Evolutionary conservation across 2,797 vertebrate species (phyloP).

Genomic region (Rhinella marina): DNA sequence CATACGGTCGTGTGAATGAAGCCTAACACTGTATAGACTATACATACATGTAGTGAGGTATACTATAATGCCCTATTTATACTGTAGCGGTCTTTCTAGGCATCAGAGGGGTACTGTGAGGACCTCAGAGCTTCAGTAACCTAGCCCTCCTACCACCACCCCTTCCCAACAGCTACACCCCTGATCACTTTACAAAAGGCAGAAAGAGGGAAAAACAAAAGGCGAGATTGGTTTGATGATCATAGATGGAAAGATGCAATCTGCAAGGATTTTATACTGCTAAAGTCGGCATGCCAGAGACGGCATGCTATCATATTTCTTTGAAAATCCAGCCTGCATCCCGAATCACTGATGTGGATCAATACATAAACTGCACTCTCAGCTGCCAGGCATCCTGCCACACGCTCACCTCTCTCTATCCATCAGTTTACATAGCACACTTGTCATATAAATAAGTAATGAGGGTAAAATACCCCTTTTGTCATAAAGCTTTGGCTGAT

Average conservation of each 20-base stretch:
- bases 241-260: background rate
- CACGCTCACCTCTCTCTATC: background rate
- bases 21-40: too few species aligned
- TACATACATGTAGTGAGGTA: too few species aligned
- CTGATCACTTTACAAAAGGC: background rate
- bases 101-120: background rate
- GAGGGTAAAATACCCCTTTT: slow-evolving; percentile 16
- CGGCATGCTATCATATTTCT: background rate
- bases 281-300: background rate
- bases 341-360: slow-evolving; percentile 14
- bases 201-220: too few species aligned
- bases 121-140: background rate
- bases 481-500: background rate
- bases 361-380: slow-evolving; percentile 10
- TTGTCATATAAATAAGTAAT: slow-evolving; percentile 32
- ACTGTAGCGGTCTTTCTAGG: too few species aligned
- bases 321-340: background rate
- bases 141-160: too few species aligned
- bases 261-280: too few species aligned
- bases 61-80: too few species aligned
- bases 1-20: too few species aligned
- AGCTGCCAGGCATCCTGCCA: slow-evolving; percentile 6
- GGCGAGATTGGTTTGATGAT: background rate
- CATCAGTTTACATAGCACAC: slow-evolving; percentile 6
- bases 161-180: too few species aligned